A percentile compares a stretch with the other conserved stretches of the same genome.
These are phyloP conservation scores for Antedon mediterranea DNA, from an alignment of 53 echinoderm and acorn worm genomes.

Conservation along the genomic window DNA sequence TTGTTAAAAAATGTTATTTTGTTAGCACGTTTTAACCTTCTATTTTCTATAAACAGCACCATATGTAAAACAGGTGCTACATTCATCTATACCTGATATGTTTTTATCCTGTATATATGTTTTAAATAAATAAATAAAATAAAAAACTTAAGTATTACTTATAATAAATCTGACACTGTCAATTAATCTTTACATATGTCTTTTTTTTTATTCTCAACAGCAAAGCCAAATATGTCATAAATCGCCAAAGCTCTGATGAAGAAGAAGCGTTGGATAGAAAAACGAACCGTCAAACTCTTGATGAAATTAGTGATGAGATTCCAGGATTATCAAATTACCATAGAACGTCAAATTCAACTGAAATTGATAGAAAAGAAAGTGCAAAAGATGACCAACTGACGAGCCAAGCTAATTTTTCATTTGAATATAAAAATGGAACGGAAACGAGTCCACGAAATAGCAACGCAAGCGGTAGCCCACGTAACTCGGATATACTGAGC, in stretches of 20 bases:
- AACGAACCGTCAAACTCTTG: slow-evolving; percentile 21
- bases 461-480: slow-evolving; percentile 10
- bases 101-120: too few relatives aligned
- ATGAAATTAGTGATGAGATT: background rate
- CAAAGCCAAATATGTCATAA: slow-evolving; percentile 57
- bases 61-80: too few relatives aligned
- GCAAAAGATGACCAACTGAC: background rate
- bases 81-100: too few relatives aligned
- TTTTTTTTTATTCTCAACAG: slow-evolving; percentile 1
- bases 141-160: background rate
- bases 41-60: too few relatives aligned
- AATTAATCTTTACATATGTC: background rate
- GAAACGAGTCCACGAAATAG: background rate
- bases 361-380: background rate
- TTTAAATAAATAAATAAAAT: too few relatives aligned
- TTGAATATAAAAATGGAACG: background rate
- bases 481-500: slow-evolving; percentile 10
- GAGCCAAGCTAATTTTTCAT: background rate
- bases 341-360: background rate
- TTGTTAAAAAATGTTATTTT: too few relatives aligned
- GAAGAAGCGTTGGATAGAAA: slow-evolving; percentile 38
- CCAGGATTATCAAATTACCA: background rate
- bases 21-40: too few relatives aligned
- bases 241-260: slow-evolving; percentile 42
- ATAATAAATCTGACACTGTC: background rate